A percentile compares a stretch with the other conserved stretches of the same genome.
phyloP scores from a whole-genome alignment of 2,113 vertebrate genomes.

The Python bivittatus region DNA sequence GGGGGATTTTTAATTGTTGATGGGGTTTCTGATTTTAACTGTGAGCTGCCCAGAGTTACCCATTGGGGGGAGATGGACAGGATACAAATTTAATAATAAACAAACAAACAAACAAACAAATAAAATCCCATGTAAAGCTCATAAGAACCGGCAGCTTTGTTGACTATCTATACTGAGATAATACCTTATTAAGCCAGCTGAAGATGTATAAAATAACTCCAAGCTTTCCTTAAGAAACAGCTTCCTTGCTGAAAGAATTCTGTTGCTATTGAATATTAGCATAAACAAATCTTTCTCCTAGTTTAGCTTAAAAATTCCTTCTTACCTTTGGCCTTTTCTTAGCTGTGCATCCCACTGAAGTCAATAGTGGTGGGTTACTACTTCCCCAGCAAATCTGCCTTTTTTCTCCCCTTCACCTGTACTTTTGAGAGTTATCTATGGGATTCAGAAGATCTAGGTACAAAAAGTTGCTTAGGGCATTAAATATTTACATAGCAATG shows the following conservation, averaged over 20 bases:
- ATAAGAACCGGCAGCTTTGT: background rate
- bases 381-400: background rate
- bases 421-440: background rate
- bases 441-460: constrained; percentile 61
- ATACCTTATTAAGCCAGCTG: background rate
- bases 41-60: too few relatives aligned
- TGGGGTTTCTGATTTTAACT: too few relatives aligned
- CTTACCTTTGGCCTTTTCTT: background rate
- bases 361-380: background rate
- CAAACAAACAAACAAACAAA: too few relatives aligned
- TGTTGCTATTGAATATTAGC: background rate
- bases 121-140: background rate
- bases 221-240: background rate
- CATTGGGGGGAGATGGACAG: too few relatives aligned
- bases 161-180: background rate
- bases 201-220: too few relatives aligned
- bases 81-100: too few relatives aligned
- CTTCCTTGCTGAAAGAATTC: background rate
- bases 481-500: constrained; percentile 98
- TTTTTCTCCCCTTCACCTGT: background rate
- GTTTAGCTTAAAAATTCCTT: background rate
- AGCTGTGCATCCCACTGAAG: background rate
- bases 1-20: too few relatives aligned
- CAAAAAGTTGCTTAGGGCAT: constrained; percentile 82
- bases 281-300: background rate